These are phyloP conservation scores for Channa maculata DNA, from an alignment of 2,113 vertebrate species.

Conservation along the genomic window DNA sequence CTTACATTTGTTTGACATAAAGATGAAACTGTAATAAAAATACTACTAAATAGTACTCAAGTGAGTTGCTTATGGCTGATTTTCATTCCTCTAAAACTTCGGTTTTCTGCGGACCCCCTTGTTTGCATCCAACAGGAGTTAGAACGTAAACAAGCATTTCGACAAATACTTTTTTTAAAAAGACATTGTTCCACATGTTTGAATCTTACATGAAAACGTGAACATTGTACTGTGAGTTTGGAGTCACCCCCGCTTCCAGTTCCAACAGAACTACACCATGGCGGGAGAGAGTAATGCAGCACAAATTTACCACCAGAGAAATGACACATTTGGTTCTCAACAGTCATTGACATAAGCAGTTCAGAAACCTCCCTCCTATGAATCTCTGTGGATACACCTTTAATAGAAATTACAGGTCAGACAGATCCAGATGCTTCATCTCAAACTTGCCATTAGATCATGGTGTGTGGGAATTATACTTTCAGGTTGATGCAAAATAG, in stretches of 20 bases:
- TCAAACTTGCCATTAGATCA: not conserved
- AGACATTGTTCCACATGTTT: too few species aligned
- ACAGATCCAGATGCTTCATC: not conserved
- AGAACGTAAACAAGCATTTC: conserved; percentile 32
- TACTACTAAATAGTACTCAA: conserved; percentile 41
- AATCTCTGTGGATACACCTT: not conserved
- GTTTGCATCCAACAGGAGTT: conserved; percentile 22
- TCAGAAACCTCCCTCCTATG: not conserved
- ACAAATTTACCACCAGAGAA: not conserved
- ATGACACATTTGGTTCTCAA: not conserved
- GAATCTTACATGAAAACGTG: conserved; percentile 18
- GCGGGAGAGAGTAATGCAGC: not conserved
- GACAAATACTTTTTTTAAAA: conserved; percentile 44
- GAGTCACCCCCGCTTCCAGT: not conserved
- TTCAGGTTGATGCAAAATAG: too few species aligned
- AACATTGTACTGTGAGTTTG: conserved; percentile 2
- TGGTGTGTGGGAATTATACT: too few species aligned
- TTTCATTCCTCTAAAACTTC: conserved; percentile 48
- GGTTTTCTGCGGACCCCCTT: not conserved
- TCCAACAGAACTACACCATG: not conserved
- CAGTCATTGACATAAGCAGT: too few species aligned
- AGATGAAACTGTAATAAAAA: conserved; percentile 47
- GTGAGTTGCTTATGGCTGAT: conserved; percentile 65
- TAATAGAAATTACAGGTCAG: too few species aligned
- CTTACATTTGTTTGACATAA: conserved; percentile 32